Evolutionary conservation across 2,888 invertebrate species (phyloP), one percentile per base, ranked within the genome.

Genomic region (Polymixis lichenea): DNA sequence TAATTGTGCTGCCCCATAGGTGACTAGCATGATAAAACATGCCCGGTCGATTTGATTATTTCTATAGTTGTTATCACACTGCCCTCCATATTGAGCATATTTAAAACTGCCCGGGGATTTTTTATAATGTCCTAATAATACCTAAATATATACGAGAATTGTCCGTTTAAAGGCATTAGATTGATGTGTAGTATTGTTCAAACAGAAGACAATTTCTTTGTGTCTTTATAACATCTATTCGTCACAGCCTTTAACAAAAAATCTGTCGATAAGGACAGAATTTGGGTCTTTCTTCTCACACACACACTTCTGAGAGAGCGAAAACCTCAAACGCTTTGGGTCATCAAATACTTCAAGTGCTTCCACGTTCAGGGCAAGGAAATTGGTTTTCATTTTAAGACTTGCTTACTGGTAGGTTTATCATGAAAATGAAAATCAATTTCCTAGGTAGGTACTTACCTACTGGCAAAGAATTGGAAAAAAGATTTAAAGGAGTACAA

Each of bases 311-410:
- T 4, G 22, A 19, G 22, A 56, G 60, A 43, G 32, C 60, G 55
- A 68, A 19, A 78, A 32, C 43, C 38, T 61, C 60, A 43, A 83
- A 66, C 51, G 68, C 69, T 69, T 77, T 32, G 43, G 60, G 49
- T 28, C 49, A 77, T 58, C 56, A 82, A 79, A 80, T 60, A 55
- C 60, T 82, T 81, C n/a, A 46, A 61, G 60, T 43, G 55, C 55
- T 61, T 69, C 51, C 64, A 61, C 60, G 49, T 69, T 83, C 78
- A 69, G 53, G 32, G 51, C 43, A 66, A 80, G 69, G 78, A 80
- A 65, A 84, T 78, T 78, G 78, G 71, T 72, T 83, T 80, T 61
- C 68, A 58, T 83, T 83, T 83, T 70, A 66, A 72, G 56, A 61
- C 56, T 66, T 66, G 15, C 65, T 77, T 60, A 55, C 53, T 46